phyloP scores from a whole-genome alignment of 1,140 invertebrate genomes.

The Lordiphosa stackelbergi region DNA sequence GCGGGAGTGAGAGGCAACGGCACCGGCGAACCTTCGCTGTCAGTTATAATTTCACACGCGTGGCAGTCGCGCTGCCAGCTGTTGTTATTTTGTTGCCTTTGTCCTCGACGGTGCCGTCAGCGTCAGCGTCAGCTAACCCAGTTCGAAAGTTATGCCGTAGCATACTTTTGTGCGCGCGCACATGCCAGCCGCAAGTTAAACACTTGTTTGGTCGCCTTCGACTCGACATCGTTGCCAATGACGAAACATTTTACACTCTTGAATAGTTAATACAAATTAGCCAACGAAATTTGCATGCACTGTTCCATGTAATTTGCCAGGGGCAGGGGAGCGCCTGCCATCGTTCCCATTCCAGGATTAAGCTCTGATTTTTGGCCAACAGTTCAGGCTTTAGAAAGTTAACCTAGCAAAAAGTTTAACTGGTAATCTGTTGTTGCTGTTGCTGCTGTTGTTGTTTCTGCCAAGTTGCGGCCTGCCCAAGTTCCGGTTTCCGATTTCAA shows the following conservation, averaged over 20 bases:
- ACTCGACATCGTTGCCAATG: constrained; percentile 28
- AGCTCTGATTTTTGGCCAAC: constrained; percentile 45
- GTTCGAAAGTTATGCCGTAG: constrained; percentile 37
- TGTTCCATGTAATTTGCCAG: constrained; percentile 21
- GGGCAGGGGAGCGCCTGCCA: not conserved
- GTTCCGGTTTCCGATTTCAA: constrained; percentile 69
- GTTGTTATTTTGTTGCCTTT: constrained; percentile 11
- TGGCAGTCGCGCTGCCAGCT: constrained; percentile 36
- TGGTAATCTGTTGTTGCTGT: constrained; percentile 55
- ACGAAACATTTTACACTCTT: constrained; percentile 45
- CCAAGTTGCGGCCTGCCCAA: constrained; percentile 52
- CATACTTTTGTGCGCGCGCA: constrained; percentile 39
- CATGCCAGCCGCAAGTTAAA: constrained; percentile 31
- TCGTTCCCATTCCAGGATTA: not conserved
- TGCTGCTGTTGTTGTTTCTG: constrained; percentile 30
- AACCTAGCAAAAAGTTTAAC: constrained; percentile 51
- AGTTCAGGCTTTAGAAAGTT: constrained; percentile 39
- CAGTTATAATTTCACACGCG: constrained; percentile 64
- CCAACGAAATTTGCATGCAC: constrained; percentile 40
- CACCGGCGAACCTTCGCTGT: constrained; percentile 47
- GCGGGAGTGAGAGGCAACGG: too few relatives aligned
- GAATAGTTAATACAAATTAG: constrained; percentile 59
- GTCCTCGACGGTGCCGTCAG: constrained; percentile 6
- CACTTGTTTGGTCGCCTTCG: constrained; percentile 33
- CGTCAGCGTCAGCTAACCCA: constrained; percentile 43